A percentile compares a stretch with the other conserved stretches of the same genome.
These are phyloP conservation scores for Branchipolynoe longqiensis DNA, from an alignment of 2,888 invertebrate species.

Conservation along the genomic window DNA sequence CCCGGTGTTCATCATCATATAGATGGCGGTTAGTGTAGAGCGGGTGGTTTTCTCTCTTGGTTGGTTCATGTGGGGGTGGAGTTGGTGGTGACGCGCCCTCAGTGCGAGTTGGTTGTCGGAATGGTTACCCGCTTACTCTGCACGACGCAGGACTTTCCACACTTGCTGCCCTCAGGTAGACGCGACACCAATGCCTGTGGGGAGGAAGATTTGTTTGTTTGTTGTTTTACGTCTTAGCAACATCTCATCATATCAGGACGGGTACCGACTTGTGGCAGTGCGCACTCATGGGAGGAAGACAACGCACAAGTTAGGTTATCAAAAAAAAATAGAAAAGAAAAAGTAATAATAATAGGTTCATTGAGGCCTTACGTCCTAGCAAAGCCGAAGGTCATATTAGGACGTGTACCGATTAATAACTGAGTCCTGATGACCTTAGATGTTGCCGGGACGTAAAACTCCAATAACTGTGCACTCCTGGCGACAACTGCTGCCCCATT, in stretches of 20 bases:
- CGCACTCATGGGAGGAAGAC: no score
- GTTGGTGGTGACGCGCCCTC: neutral
- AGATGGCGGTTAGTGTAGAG: neutral
- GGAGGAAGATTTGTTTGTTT: no score
- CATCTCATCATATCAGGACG: no score
- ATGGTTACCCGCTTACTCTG: conserved; percentile 64
- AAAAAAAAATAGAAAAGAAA: neutral
- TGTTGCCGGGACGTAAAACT: no score
- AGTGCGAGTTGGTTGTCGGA: conserved; percentile 19
- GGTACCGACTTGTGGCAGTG: no score
- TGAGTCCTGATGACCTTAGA: no score
- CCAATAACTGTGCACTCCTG: no score
- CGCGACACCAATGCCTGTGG: conserved; percentile 67
- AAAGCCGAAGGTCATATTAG: neutral
- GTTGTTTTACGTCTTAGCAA: no score
- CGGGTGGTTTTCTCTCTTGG: neutral
- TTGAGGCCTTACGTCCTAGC: neutral
- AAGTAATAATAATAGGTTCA: neutral
- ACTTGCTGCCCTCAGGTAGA: conserved; percentile 61
- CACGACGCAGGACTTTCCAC: conserved; percentile 63
- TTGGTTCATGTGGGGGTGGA: no score
- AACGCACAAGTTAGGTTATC: no score
- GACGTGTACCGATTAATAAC: neutral
- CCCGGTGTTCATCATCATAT: neutral
- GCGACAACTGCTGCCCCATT: no score